phyloP scores from a whole-genome alignment of 2,113 vertebrate species.

The Malurus cyaneus region DNA sequence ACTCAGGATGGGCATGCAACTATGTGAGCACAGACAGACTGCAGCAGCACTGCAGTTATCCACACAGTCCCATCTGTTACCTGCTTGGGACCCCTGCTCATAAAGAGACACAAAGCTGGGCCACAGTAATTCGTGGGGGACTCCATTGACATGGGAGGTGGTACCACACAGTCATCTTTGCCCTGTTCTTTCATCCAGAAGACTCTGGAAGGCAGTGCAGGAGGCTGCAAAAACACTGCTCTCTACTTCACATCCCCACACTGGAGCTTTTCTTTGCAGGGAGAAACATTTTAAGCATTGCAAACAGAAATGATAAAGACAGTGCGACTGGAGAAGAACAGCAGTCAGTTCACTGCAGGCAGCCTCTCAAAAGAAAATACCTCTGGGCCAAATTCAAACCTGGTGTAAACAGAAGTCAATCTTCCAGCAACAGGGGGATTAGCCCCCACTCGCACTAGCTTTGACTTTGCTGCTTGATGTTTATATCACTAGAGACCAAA shows the following conservation, averaged over 20 bases:
- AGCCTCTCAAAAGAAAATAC: constrained; percentile 45
- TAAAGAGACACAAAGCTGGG: constrained; percentile 1
- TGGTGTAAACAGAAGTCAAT: constrained; percentile 46
- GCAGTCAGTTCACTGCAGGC: constrained; percentile 43
- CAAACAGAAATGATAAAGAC: constrained; percentile 41
- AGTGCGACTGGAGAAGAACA: constrained; percentile 42
- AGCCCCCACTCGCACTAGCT: constrained; percentile 43
- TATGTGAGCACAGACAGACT: neutral
- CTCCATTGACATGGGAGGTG: neutral
- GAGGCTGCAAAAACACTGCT: constrained; percentile 28
- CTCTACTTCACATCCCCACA: constrained; percentile 31
- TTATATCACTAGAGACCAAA: constrained; percentile 79
- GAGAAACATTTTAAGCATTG: constrained; percentile 46
- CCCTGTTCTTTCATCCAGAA: constrained; percentile 31
- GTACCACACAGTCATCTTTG: neutral
- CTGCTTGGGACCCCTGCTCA: constrained; percentile 7
- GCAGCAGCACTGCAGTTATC: neutral
- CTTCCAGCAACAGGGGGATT: constrained; percentile 52
- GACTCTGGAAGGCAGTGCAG: constrained; percentile 36
- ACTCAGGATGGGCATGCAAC: neutral
- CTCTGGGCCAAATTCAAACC: constrained; percentile 58
- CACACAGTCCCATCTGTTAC: neutral
- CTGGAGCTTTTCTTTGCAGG: constrained; percentile 15
- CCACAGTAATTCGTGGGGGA: neutral
- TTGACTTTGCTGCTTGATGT: constrained; percentile 64